These are phyloP conservation scores for Rhynchotus rufescens DNA, from an alignment of 2,797 vertebrate genomes.

Conservation along the genomic window DNA sequence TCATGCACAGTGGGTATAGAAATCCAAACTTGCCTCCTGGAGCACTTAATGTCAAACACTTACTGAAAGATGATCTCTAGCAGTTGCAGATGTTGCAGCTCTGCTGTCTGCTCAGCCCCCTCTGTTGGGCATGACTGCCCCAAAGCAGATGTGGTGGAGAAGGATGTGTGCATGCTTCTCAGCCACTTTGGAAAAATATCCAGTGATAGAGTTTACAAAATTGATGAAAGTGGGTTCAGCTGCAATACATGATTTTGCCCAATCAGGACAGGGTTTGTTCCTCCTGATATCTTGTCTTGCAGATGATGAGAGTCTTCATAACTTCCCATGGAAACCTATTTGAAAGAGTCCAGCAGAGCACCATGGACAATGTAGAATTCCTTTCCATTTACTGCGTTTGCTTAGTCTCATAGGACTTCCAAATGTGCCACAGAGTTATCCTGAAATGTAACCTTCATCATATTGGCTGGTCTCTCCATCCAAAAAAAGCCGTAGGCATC, in stretches of 20 bases:
- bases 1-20: not conserved
- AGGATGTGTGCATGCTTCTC: not conserved
- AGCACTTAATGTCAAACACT: not conserved
- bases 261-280: not conserved
- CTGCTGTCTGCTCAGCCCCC: not conserved
- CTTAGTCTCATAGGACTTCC: not conserved
- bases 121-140: not conserved
- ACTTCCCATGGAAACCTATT: not conserved
- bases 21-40: accelerated
- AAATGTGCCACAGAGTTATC: not conserved
- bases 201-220: not conserved
- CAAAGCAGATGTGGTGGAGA: not conserved
- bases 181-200: not conserved
- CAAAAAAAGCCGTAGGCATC: not conserved
- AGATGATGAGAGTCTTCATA: not conserved
- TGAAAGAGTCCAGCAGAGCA: not conserved
- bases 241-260: not conserved
- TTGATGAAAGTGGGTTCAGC: not conserved
- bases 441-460: not conserved
- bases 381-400: not conserved
- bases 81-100: not conserved
- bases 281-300: not conserved
- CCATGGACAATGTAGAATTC: not conserved
- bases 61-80: accelerated
- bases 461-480: not conserved